These are phyloP conservation scores for Zaprionus taronus DNA, from an alignment of 1,140 invertebrate species.

Conservation along the genomic window DNA sequence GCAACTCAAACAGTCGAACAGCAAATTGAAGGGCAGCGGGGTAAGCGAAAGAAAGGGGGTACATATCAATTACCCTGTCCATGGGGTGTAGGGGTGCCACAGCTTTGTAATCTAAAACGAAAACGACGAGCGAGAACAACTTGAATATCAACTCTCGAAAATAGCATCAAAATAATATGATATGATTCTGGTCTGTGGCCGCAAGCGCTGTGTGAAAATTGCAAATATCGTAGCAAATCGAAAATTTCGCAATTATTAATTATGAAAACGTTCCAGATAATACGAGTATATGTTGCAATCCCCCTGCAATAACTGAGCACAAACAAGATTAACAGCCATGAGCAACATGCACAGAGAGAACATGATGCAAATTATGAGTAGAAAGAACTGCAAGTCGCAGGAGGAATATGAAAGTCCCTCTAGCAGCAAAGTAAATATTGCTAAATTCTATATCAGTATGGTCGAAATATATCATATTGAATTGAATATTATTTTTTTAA, in stretches of 20 bases:
- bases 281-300: constrained; percentile 26
- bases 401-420: too few species aligned
- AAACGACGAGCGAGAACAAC: neutral
- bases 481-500: too few species aligned
- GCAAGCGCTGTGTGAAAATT: constrained; percentile 60
- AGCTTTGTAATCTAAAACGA: neutral
- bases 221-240: constrained; percentile 68
- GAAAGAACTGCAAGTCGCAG: neutral
- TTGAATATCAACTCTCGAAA: neutral
- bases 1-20: constrained; percentile 58
- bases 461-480: neutral
- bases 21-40: neutral
- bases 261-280: constrained; percentile 63
- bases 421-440: neutral
- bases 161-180: constrained; percentile 7
- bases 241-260: constrained; percentile 68
- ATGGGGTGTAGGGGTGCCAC: neutral
- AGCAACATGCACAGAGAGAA: neutral
- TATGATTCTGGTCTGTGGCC: constrained; percentile 23
- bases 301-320: neutral
- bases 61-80: neutral
- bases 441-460: neutral
- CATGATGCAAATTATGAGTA: neutral
- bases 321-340: neutral
- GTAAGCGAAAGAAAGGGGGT: neutral